Conservation (phyloP, 2,888 invertebrate genomes). For the Hirtodrosophila duncani region DNA sequence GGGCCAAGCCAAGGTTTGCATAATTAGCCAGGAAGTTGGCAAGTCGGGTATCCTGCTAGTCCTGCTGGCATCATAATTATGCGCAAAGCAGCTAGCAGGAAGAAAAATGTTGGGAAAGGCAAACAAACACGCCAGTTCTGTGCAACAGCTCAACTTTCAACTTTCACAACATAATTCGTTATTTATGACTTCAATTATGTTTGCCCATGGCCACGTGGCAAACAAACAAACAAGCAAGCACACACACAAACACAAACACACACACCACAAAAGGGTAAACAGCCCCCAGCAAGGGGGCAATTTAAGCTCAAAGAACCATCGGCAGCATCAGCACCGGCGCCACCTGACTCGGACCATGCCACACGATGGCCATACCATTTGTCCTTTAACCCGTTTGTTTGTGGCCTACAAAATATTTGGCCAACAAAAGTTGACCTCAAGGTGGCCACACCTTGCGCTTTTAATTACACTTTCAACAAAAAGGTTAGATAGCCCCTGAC, state of each 20-base stretch:
- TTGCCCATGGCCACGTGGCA: conserved; percentile 57
- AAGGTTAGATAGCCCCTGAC: conserved; percentile 1
- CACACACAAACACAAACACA: conserved; percentile 14
- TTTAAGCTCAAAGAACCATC: conserved; percentile 43
- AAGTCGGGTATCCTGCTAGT: not conserved
- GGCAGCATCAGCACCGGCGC: conserved; percentile 28
- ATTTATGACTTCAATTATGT: conserved; percentile 74
- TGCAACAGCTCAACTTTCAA: conserved; percentile 25
- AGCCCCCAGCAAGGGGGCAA: conserved; percentile 53
- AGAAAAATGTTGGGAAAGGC: conserved; percentile 17
- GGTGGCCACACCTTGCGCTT: conserved; percentile 13
- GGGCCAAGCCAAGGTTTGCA: conserved; percentile 38
- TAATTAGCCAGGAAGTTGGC: conserved; percentile 55
- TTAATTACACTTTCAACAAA: conserved; percentile 27
- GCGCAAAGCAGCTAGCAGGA: conserved; percentile 46
- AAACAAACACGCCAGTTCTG: conserved; percentile 56
- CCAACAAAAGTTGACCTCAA: conserved; percentile 15
- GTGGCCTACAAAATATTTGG: conserved; percentile 29
- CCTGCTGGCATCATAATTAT: conserved; percentile 55
- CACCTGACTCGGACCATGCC: conserved; percentile 38
- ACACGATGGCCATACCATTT: no score
- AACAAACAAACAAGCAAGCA: not conserved
- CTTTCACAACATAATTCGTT: conserved; percentile 71
- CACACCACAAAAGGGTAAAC: conserved; percentile 51
- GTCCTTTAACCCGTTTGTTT: no score